These are phyloP conservation scores for Aphidius gifuensis DNA, from an alignment of 1,140 invertebrate species.

Conservation along the genomic window DNA sequence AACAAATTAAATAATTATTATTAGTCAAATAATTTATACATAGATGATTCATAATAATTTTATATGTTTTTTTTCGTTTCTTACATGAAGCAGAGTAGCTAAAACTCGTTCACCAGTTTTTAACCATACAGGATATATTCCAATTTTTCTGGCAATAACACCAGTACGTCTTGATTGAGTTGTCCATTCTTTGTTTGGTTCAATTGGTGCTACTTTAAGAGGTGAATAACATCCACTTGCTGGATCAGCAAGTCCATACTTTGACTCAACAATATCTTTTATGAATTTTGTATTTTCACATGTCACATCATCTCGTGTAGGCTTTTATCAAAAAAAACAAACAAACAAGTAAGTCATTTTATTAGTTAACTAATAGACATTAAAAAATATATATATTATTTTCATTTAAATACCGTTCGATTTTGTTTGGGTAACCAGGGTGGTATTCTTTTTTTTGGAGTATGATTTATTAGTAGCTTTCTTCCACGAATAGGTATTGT, in stretches of 20 bases:
- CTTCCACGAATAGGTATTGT: slow-evolving; percentile 21
- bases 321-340: slow-evolving; percentile 47
- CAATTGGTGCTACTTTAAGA: slow-evolving; percentile 59
- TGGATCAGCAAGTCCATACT: slow-evolving; percentile 55
- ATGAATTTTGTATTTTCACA: slow-evolving; percentile 80
- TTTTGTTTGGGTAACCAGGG: slow-evolving; percentile 59
- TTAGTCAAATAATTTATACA: slow-evolving; percentile 19
- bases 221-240: slow-evolving; percentile 43
- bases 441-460: slow-evolving; percentile 56
- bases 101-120: slow-evolving; percentile 77
- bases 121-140: slow-evolving; percentile 87
- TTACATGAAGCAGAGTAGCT: slow-evolving; percentile 84
- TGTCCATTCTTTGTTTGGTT: slow-evolving; percentile 63
- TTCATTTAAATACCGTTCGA: slow-evolving; percentile 49
- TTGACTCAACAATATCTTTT: slow-evolving; percentile 71
- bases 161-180: slow-evolving; percentile 69
- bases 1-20: not conserved
- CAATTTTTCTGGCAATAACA: slow-evolving; percentile 90
- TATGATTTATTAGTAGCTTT: slow-evolving; percentile 7
- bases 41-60: slow-evolving; percentile 6
- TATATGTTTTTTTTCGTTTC: slow-evolving; percentile 15
- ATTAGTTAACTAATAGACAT: slow-evolving; percentile 4
- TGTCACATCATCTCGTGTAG: slow-evolving; percentile 69
- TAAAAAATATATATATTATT: not conserved
- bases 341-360: slow-evolving; percentile 18